Percentiles rank a stretch among this genome's conserved stretches.
Conservation (phyloP, 2,888 invertebrate genomes). For the Erebia palarica region DNA sequence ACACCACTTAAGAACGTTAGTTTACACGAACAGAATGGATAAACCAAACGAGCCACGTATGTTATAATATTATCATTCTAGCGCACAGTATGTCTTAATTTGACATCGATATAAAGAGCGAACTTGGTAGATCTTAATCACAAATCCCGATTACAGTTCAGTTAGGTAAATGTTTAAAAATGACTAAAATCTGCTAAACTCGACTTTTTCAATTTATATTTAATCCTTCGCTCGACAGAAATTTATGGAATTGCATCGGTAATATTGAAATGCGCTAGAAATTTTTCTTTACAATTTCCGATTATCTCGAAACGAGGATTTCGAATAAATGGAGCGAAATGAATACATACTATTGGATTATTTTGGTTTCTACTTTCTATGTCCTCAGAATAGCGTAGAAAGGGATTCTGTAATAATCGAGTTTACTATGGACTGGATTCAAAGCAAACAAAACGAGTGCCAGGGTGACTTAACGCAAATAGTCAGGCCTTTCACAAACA, state of each 20-base stretch:
- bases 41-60: no score
- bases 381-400: conserved; percentile 1
- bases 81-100: background rate
- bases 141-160: background rate
- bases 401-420: conserved; percentile 1
- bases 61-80: no score
- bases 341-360: conserved; percentile 3
- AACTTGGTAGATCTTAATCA: background rate
- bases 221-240: conserved; percentile 38
- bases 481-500: conserved; percentile 7
- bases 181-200: conserved; percentile 31
- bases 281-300: conserved; percentile 42
- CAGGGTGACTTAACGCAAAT: conserved; percentile 19
- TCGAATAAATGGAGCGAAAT: conserved; percentile 42
- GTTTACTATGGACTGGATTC: conserved; percentile 8
- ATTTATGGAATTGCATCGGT: conserved; percentile 41
- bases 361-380: background rate
- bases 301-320: conserved; percentile 42
- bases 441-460: conserved; percentile 18
- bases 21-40: no score
- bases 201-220: conserved; percentile 41
- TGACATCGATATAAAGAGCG: no score
- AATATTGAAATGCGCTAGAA: conserved; percentile 39
- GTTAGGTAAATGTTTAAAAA: conserved; percentile 18
- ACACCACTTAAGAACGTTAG: no score